phyloP scores from a whole-genome alignment of 1,140 invertebrate genomes.

The Trinorchestia longiramus region DNA sequence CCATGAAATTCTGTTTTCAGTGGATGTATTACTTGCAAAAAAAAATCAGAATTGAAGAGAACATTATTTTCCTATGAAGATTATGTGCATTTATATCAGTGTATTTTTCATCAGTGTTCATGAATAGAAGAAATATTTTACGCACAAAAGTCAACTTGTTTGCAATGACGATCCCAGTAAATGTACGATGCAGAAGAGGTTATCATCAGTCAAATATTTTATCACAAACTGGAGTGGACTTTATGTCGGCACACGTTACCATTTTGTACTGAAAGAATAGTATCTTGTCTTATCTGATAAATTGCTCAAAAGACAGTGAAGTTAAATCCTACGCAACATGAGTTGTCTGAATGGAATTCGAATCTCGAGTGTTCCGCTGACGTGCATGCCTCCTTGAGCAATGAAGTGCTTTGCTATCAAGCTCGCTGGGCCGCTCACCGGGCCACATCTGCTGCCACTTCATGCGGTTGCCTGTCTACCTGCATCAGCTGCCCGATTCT shows the following conservation, averaged over 20 bases:
- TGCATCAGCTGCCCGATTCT: neutral
- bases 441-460: neutral
- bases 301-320: neutral
- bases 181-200: neutral
- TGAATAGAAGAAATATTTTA: too few species aligned
- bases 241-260: too few species aligned
- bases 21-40: neutral
- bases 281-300: neutral
- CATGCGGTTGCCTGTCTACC: neutral
- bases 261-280: neutral
- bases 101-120: too few species aligned
- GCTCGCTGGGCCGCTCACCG: neutral
- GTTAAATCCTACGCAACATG: neutral
- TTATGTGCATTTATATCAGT: too few species aligned
- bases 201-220: neutral
- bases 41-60: neutral
- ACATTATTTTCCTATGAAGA: too few species aligned
- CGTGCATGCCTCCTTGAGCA: neutral
- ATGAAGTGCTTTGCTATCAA: neutral
- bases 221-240: neutral
- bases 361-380: neutral
- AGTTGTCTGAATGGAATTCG: neutral
- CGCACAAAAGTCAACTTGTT: neutral
- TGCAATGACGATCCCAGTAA: neutral
- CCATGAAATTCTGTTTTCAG: too few species aligned